Evolutionary conservation across 2,888 invertebrate species (phyloP).

Genomic region (Epistrophe grossulariae): DNA sequence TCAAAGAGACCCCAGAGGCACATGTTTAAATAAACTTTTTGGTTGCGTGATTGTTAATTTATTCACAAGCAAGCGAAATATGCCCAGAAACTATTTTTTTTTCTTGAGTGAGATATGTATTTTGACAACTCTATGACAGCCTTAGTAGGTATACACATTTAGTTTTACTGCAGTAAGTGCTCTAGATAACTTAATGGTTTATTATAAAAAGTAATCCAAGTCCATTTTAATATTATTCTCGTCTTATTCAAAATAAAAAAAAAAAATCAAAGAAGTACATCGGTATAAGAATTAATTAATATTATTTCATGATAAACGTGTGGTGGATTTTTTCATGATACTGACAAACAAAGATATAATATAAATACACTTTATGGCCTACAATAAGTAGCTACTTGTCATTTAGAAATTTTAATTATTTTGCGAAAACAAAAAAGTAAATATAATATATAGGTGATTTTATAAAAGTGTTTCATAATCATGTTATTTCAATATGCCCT

Average conservation of each 20-base stretch:
- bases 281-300: background rate
- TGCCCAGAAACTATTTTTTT: background rate
- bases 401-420: too few species aligned
- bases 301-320: background rate
- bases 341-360: background rate
- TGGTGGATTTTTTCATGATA: background rate
- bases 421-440: too few species aligned
- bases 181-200: constrained; percentile 14
- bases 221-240: background rate
- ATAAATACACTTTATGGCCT: too few species aligned
- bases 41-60: constrained; percentile 37
- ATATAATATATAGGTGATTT: too few species aligned
- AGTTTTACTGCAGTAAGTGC: constrained; percentile 30
- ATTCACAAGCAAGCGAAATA: constrained; percentile 23
- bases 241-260: background rate
- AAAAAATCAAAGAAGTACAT: background rate
- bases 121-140: constrained; percentile 26
- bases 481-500: too few species aligned
- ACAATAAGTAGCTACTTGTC: too few species aligned
- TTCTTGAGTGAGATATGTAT: background rate
- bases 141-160: background rate
- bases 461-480: too few species aligned
- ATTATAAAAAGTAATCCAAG: background rate
- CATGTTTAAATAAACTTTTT: constrained; percentile 25
- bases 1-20: background rate